Evolutionary conservation across 2,888 invertebrate species (phyloP).

Genomic region (Pheosia tremula): DNA sequence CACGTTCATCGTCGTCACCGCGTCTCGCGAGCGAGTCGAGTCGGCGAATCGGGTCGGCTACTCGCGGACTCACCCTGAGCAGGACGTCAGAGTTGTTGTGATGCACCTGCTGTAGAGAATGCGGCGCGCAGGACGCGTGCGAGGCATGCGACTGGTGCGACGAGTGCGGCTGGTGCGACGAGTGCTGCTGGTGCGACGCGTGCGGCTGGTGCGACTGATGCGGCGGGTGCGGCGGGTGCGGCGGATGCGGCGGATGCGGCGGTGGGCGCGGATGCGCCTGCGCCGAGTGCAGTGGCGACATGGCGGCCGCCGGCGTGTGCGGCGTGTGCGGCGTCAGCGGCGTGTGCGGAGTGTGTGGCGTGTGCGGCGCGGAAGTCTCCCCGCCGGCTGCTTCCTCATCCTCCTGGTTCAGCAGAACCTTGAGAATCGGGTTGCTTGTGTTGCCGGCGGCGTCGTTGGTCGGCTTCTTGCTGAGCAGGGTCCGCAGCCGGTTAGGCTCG

Average conservation of each 20-base stretch:
- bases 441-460: slow-evolving; percentile 61
- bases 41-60: background rate
- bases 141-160: slow-evolving; percentile 37
- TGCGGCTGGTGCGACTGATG: slow-evolving; percentile 27
- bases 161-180: slow-evolving; percentile 47
- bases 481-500: slow-evolving; percentile 85
- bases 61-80: slow-evolving; percentile 61
- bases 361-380: slow-evolving; percentile 74
- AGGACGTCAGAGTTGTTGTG: slow-evolving; percentile 85
- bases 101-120: slow-evolving; percentile 47
- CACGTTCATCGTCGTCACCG: slow-evolving; percentile 4
- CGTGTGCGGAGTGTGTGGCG: slow-evolving; percentile 70
- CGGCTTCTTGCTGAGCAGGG: slow-evolving; percentile 84
- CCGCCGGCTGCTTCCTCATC: slow-evolving; percentile 75
- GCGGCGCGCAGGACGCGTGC: slow-evolving; percentile 21
- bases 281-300: slow-evolving; percentile 52
- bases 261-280: slow-evolving; percentile 40
- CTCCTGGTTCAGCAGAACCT: slow-evolving; percentile 74
- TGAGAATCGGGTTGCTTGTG: slow-evolving; percentile 71
- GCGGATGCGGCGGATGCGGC: slow-evolving; percentile 48
- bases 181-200: slow-evolving; percentile 36
- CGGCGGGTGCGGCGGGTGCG: slow-evolving; percentile 3
- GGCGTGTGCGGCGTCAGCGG: slow-evolving; percentile 61
- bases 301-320: slow-evolving; percentile 55
- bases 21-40: slow-evolving; percentile 1